Evolutionary conservation across 2,888 invertebrate species (phyloP), one percentile per base, ranked within the genome.

Genomic region (Andrena minutula): DNA sequence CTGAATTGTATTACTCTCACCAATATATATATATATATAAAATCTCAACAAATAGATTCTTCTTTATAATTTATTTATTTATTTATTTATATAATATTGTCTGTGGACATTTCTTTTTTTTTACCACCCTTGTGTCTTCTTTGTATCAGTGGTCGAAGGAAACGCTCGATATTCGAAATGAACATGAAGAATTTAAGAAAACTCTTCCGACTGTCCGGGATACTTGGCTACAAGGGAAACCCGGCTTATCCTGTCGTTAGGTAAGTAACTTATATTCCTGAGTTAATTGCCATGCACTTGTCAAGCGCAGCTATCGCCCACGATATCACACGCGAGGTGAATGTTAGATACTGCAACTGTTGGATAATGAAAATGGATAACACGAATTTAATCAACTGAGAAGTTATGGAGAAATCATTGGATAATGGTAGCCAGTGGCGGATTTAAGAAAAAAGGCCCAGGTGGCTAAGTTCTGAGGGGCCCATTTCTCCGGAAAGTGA

Each of bases 211-310:
- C 61, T 72, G 0, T 79, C 79, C 0, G 76, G 53, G 0, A 68
- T 61, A 28, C 12, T 72, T 1, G 79, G 63, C 3, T 68, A 69
- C 51, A 76, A 76, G 12, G 82, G 80, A 26, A 80, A 82, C n/a
- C 47, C 69, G 8, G 77, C 75, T 1, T 86, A 75, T 65, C 64
- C 79, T 41, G 49, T 79, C 12, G 32, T 86, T 66, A 81, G 85
- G 88, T 87, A 75, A 6, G 75, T 6, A 49, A 69, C 16, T 47
- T 51, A 20, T 0, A 26, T 35, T 26, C 23, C 2, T 68, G 5
- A 0, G 2, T 53, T 35, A 1, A 28, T 66, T 26, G 61, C 20
- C 20, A 32, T 30, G 7, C 4, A 41, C 58, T 69, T 10, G 23
- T 26, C 58, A 26, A 23, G n/a, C 28, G 35, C 35, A 7, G 16